Evolutionary conservation across 2,797 vertebrate species (phyloP), one percentile per base, ranked within the genome.

Genomic region (Falco concolor): DNA sequence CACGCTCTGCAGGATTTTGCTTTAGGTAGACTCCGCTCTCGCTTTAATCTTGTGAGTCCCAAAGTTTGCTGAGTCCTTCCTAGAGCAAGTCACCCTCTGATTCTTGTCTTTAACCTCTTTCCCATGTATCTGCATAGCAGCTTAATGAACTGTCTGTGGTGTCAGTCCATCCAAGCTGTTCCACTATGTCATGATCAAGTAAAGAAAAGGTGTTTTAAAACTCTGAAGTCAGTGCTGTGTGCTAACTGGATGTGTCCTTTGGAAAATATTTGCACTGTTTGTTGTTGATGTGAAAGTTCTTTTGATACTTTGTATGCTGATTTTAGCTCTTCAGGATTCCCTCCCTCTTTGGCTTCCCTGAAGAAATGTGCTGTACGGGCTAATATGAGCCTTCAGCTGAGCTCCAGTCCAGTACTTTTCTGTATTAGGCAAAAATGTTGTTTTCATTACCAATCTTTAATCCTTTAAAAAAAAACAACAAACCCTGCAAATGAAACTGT

Each of bases 391-490:
- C 11, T 74, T 72, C 80, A 94, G 93, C 94, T 92, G 95, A 95
- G 91, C 95, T 94, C 81, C 84, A 95, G 88, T 79, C 88, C 96
- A 79, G 89, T 93, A 94, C 94, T 97, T 93, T 96, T 97, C 97
- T 98, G 96, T 97, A 96, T 97, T 96, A 97, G 91, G 96, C 83
- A 2, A 97, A 97, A 97, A 97, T 89, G 45, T 45, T 96, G 97
- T 97, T 97, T 96, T 96, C 92, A 96, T 97, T 96, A 96, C 70
- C 89, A 93, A 92, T 93, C 89, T 96, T 87, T 97, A 85, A 90
- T 81, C 88, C 82, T 86, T 73, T 18, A 15, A 4, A 57, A 28
- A 34, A n/a, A 80, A 8, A 38, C 74, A 21, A 49, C 22, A 49
- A 84, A 70, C 57, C 10, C 38, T 36, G 25, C 59, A 84, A 90